Evolutionary conservation across 2,797 vertebrate species (phyloP).

Genomic region (Ptychadena robeensis): DNA sequence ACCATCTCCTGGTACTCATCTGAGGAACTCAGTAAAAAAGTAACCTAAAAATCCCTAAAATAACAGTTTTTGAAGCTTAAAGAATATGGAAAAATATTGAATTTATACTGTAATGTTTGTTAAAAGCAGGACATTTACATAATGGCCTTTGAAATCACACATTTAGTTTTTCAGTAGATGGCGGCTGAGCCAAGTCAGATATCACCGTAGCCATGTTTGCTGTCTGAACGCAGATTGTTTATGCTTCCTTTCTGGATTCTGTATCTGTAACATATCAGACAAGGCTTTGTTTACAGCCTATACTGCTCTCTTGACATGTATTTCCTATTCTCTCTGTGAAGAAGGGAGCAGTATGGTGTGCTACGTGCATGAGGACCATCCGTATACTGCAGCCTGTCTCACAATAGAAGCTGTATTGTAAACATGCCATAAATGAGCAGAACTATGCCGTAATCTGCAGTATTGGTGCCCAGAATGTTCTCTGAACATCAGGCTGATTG

Average conservation of each 20-base stretch:
- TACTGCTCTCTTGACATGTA: constrained; percentile 48
- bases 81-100: neutral
- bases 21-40: no score
- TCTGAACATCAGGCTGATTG: neutral
- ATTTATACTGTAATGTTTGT: neutral
- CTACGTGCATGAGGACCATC: constrained; percentile 56
- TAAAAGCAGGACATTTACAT: neutral
- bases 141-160: neutral
- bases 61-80: neutral
- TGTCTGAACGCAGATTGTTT: constrained; percentile 44
- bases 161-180: neutral
- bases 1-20: no score
- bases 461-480: neutral
- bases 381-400: constrained; percentile 17
- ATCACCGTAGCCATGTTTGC: constrained; percentile 8
- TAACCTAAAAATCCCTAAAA: no score
- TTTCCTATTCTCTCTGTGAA: constrained; percentile 44
- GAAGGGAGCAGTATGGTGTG: constrained; percentile 58
- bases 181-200: neutral
- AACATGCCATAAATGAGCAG: constrained; percentile 34
- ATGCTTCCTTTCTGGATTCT: constrained; percentile 30
- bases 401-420: constrained; percentile 39
- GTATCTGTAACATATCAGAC: constrained; percentile 40
- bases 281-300: constrained; percentile 50
- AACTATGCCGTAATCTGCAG: constrained; percentile 23